phyloP scores from a whole-genome alignment of 2,113 vertebrate genomes.

The Leptobrachium leishanense region DNA sequence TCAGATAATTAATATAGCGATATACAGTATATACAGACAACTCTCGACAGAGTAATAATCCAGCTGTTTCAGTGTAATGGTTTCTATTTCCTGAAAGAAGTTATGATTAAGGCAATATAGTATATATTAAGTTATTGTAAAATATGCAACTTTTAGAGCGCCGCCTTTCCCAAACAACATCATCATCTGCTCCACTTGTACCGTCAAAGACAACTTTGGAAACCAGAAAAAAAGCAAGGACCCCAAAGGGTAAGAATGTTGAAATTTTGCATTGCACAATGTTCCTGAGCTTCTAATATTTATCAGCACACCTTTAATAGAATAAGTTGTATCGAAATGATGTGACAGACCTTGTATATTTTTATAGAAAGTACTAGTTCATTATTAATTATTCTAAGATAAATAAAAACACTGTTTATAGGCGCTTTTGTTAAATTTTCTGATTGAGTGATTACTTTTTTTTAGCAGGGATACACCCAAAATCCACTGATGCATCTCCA shows the following conservation, averaged over 20 bases:
- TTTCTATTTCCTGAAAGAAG: too few relatives aligned
- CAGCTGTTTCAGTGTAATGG: too few relatives aligned
- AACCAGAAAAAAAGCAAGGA: not conserved
- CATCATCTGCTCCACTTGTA: not conserved
- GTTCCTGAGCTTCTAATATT: not conserved
- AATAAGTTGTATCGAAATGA: not conserved
- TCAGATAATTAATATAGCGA: too few relatives aligned
- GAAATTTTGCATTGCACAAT: not conserved
- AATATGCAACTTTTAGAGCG: constrained; percentile 4
- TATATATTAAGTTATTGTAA: too few relatives aligned
- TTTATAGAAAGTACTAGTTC: too few relatives aligned
- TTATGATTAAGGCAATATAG: too few relatives aligned
- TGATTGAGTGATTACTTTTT: constrained; percentile 1
- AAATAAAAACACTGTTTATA: not conserved
- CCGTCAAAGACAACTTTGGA: not conserved
- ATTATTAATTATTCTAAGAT: too few relatives aligned
- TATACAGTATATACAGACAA: too few relatives aligned
- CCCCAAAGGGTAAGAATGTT: not conserved
- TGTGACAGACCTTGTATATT: too few relatives aligned
- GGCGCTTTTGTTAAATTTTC: not conserved
- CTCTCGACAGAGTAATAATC: too few relatives aligned
- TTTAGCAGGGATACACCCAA: not conserved
- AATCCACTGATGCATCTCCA: not conserved
- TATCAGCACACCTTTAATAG: too few relatives aligned
- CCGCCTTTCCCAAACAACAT: not conserved